Evolutionary conservation across 2,888 invertebrate species (phyloP), one percentile per base, ranked within the genome.

Genomic region (Drosophila vallismaia): DNA sequence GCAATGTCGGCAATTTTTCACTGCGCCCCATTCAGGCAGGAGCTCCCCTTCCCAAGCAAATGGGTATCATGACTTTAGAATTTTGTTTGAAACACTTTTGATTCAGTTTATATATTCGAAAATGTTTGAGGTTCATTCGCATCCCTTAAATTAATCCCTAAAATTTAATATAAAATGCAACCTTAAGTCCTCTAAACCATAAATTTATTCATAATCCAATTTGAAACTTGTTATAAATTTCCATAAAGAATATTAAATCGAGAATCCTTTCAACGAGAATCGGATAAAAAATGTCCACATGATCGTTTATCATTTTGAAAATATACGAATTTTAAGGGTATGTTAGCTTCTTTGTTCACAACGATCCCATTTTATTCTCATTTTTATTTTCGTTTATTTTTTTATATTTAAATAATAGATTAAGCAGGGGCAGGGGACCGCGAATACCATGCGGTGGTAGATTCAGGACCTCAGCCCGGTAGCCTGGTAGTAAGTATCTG

Each of bases 321-420:
- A n/a, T 12, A 10, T n/a, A 4, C 3, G n/a, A 10, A 33, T 36
- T 36, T 36, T 7, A 10, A 77, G 77, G 28, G 77, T 66, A 79
- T 82, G 44, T 12, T 8, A 8, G n/a, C 28, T 31, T 57, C 77
- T 56, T 38, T 42, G 52, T 14, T 48, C 36, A 36, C 28, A 19
- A 10, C 53, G 64, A 64, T 54, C 64, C 49, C 72, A 54, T 74
- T 79, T 88, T 88, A 75, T 79, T 74, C 67, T 10, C 63, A 52
- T 74, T 56, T 67, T 71, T 54, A 63, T 58, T 69, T 57, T 59
- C 49, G 63, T 59, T 63, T 71, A 74, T 82, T 75, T 83, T 81
- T 28, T 28, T 79, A 88, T 86, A 86, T 86, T 86, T 86, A 86
- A 86, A 86, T 86, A 88, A 88, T 86, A 86, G 88, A 86, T 86